phyloP scores from a whole-genome alignment of 2,113 vertebrate species.

The Rhombomys opimus region DNA sequence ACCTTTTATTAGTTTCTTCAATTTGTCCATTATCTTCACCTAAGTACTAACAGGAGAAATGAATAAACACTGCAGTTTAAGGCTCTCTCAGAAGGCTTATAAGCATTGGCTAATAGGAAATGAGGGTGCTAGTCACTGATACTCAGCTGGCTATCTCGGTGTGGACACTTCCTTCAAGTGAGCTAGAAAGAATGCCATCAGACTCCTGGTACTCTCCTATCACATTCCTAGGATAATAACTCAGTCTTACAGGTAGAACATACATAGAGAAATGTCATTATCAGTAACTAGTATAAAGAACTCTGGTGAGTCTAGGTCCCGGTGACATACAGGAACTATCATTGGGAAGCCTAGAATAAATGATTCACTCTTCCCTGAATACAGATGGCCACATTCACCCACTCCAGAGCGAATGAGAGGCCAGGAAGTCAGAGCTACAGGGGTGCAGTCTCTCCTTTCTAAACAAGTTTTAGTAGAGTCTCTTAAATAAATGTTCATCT shows the following conservation, averaged over 20 bases:
- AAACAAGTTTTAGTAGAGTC: not conserved
- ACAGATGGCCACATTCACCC: too few relatives aligned
- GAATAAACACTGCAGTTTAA: not conserved
- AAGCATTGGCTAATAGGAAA: not conserved
- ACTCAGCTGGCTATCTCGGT: not conserved
- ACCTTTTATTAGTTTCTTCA: not conserved
- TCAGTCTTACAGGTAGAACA: not conserved
- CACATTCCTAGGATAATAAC: too few relatives aligned
- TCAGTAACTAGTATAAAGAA: not conserved
- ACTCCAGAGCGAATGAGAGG: too few relatives aligned
- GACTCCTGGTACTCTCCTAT: too few relatives aligned
- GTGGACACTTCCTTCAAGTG: not conserved
- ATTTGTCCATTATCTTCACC: not conserved
- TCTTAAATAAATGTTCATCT: not conserved
- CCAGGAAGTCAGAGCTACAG: too few relatives aligned
- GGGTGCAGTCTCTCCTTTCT: not conserved
- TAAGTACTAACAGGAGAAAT: not conserved
- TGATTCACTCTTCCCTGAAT: not conserved
- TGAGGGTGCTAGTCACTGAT: not conserved
- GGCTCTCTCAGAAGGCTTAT: not conserved
- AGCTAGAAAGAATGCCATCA: not conserved
- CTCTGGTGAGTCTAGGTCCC: not conserved
- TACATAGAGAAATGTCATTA: rapidly evolving
- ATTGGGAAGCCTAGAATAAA: too few relatives aligned
- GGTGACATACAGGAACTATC: not conserved